Evolutionary conservation across 2,888 invertebrate species (phyloP).

Genomic region (Pristionchus arcanus): DNA sequence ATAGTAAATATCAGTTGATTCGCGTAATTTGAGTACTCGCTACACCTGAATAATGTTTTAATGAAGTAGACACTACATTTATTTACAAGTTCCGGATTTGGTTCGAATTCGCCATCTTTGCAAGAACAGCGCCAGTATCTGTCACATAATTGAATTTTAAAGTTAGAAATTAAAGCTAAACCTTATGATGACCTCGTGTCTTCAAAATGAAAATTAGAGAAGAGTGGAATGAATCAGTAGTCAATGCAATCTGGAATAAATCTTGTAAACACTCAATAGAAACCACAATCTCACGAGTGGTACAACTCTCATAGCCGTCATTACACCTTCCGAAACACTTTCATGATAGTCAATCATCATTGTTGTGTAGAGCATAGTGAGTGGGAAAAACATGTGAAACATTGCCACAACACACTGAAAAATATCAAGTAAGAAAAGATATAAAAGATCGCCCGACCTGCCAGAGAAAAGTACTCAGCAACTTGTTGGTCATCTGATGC

Average conservation of each 20-base stretch:
- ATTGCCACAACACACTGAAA: background rate
- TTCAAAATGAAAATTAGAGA: background rate
- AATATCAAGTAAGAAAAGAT: background rate
- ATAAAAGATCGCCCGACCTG: background rate
- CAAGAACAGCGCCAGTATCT: background rate
- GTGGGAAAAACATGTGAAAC: background rate
- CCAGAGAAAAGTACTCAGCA: background rate
- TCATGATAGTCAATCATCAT: background rate
- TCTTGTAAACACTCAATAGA: too few relatives aligned
- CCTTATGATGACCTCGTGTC: background rate
- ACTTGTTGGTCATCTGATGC: background rate
- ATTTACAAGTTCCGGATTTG: too few relatives aligned
- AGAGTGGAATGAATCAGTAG: background rate
- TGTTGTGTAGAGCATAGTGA: background rate
- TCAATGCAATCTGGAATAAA: background rate
- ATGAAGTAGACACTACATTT: too few relatives aligned
- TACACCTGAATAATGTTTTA: too few relatives aligned
- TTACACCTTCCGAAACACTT: background rate
- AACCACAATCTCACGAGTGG: background rate
- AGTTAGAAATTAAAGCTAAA: background rate
- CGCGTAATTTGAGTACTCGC: too few relatives aligned
- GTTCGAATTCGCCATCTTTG: too few relatives aligned
- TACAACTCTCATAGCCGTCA: background rate
- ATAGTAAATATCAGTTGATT: too few relatives aligned
- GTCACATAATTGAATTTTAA: too few relatives aligned